Conservation (phyloP, 2,888 invertebrate species). For the Fabriciana adippe region DNA sequence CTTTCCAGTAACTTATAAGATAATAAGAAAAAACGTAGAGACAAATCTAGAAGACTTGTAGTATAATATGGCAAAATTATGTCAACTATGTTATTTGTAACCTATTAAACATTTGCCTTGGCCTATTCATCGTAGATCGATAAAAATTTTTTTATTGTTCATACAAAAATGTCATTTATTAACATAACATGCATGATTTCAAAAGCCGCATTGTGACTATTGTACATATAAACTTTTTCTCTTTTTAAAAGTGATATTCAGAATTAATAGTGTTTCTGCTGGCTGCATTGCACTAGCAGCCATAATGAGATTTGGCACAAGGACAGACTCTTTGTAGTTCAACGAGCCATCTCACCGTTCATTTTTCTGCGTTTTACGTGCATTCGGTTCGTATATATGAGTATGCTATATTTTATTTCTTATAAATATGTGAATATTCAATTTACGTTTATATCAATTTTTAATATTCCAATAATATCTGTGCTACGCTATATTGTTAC, state of each 20-base stretch:
- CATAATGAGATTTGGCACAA: constrained; percentile 24
- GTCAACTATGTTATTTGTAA: too few relatives aligned
- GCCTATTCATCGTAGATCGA: too few relatives aligned
- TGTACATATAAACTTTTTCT: constrained; percentile 1
- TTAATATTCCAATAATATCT: too few relatives aligned
- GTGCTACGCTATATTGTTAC: too few relatives aligned
- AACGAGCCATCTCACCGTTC: constrained; percentile 21
- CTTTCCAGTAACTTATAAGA: too few relatives aligned
- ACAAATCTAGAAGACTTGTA: too few relatives aligned
- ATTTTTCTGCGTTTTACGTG: constrained; percentile 22
- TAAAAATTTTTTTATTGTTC: neutral
- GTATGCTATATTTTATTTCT: neutral
- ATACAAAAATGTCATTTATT: neutral
- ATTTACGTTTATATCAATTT: neutral
- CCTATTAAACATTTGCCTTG: too few relatives aligned
- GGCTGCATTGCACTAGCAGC: constrained; percentile 9
- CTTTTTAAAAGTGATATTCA: constrained; percentile 9
- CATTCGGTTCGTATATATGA: constrained; percentile 3
- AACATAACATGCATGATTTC: neutral
- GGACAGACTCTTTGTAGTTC: constrained; percentile 14
- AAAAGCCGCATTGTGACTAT: neutral
- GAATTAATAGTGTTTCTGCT: constrained; percentile 15
- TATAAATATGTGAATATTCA: neutral
- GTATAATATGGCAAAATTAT: too few relatives aligned
- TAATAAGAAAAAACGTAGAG: too few relatives aligned